Evolutionary conservation across 1,140 invertebrate genomes (phyloP).

Genomic region (Pogonomyrmex californicus): DNA sequence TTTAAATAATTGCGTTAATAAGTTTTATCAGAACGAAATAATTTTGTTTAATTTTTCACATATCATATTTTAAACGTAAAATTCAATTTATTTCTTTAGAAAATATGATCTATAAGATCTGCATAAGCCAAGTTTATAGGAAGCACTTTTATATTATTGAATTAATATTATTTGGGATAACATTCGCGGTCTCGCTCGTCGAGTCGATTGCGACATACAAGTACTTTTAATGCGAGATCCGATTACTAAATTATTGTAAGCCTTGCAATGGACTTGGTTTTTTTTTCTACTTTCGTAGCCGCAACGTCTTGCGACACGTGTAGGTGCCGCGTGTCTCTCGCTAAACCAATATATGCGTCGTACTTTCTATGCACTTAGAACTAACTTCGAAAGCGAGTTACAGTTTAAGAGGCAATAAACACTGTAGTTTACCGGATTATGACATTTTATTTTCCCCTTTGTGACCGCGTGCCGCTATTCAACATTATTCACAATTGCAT

Average conservation of each 20-base stretch:
- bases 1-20: not conserved
- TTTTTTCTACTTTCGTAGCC: not conserved
- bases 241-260: conserved; percentile 50
- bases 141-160: not conserved
- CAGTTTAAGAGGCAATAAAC: conserved; percentile 35
- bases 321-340: not conserved
- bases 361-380: conserved; percentile 26
- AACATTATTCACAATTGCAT: conserved; percentile 5
- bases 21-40: not conserved
- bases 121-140: not conserved
- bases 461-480: not conserved
- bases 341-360: not conserved
- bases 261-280: conserved; percentile 3
- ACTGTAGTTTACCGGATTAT: conserved; percentile 8
- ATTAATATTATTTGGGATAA: not conserved
- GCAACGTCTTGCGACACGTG: conserved; percentile 23
- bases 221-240: conserved; percentile 40
- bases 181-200: not conserved
- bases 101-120: not conserved
- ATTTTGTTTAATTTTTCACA: not conserved
- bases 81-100: not conserved
- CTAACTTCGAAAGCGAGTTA: not conserved
- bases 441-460: not conserved
- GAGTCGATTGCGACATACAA: conserved; percentile 33
- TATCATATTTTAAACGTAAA: not conserved